phyloP scores from a whole-genome alignment of 2,113 vertebrate genomes.

The Barbus barbus region DNA sequence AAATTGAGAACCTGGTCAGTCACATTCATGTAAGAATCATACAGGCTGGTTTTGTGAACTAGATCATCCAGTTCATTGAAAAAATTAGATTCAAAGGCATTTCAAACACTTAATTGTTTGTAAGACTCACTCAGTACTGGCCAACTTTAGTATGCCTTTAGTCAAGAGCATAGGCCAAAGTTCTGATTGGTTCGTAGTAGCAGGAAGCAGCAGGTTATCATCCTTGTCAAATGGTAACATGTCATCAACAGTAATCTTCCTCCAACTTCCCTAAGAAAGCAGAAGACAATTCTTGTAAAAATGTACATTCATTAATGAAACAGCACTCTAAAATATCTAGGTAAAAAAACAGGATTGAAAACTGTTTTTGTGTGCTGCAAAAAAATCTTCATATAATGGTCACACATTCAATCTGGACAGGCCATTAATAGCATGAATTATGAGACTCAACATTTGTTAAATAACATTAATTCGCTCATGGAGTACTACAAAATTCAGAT shows the following conservation, averaged over 20 bases:
- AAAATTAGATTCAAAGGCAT: not conserved
- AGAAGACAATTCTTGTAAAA: not conserved
- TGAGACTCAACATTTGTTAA: not conserved
- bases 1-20: not conserved
- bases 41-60: not conserved
- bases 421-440: not conserved
- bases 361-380: not conserved
- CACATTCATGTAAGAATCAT: not conserved
- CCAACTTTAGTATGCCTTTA: slow-evolving; percentile 92
- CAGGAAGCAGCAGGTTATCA: slow-evolving; percentile 84
- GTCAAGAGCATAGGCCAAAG: slow-evolving; percentile 94
- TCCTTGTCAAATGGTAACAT: slow-evolving; percentile 86
- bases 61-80: not conserved
- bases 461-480: not conserved
- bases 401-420: not conserved
- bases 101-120: not conserved
- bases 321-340: not conserved
- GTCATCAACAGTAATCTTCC: slow-evolving; percentile 90
- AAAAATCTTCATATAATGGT: not conserved
- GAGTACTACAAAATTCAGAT: not conserved
- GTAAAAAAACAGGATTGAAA: not conserved
- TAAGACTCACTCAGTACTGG: slow-evolving; percentile 83
- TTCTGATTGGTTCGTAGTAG: slow-evolving; percentile 79
- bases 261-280: slow-evolving; percentile 87
- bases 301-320: slow-evolving; percentile 3